These are phyloP conservation scores for Panorpa germanica DNA, from an alignment of 2,888 invertebrate genomes.

Conservation along the genomic window DNA sequence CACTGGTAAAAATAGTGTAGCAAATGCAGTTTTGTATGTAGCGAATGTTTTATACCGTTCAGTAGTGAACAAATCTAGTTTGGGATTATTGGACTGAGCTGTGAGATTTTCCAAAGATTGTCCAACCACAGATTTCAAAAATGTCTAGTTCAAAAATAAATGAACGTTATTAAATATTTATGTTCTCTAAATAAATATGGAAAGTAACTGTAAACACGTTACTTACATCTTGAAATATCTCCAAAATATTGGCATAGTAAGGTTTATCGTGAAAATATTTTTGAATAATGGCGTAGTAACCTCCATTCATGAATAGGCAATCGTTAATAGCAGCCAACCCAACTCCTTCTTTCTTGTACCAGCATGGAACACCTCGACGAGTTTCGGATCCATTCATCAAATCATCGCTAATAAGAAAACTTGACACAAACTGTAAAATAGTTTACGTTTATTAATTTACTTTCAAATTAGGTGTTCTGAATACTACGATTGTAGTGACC, in stretches of 20 bases:
- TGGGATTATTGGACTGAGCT: slow-evolving; percentile 34
- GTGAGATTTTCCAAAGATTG: slow-evolving; percentile 66
- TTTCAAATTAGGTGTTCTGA: too few species aligned
- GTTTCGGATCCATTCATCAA: slow-evolving; percentile 73
- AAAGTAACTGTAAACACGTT: too few species aligned
- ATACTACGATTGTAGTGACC: too few species aligned
- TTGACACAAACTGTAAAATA: slow-evolving; percentile 62
- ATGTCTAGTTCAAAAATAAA: too few species aligned
- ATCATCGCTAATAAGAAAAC: slow-evolving; percentile 75
- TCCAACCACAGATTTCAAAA: too few species aligned
- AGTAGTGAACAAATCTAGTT: slow-evolving; percentile 57
- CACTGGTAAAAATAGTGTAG: slow-evolving; percentile 86
- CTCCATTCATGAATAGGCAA: slow-evolving; percentile 56
- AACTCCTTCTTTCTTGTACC: slow-evolving; percentile 62
- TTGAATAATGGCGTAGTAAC: slow-evolving; percentile 60
- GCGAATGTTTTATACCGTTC: slow-evolving; percentile 74
- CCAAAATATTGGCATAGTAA: slow-evolving; percentile 59
- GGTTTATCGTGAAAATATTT: slow-evolving; percentile 55
- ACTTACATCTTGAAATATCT: slow-evolving; percentile 75
- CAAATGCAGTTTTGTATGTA: slow-evolving; percentile 84
- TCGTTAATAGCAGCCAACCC: slow-evolving; percentile 73
- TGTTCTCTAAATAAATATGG: too few species aligned
- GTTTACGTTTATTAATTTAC: too few species aligned
- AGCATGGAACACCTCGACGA: slow-evolving; percentile 77
- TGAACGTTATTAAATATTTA: slow-evolving; percentile 25